phyloP scores from a whole-genome alignment of 30 jellyfish, hydroid and myxozoan species.

The Sanderia malayensis region DNA sequence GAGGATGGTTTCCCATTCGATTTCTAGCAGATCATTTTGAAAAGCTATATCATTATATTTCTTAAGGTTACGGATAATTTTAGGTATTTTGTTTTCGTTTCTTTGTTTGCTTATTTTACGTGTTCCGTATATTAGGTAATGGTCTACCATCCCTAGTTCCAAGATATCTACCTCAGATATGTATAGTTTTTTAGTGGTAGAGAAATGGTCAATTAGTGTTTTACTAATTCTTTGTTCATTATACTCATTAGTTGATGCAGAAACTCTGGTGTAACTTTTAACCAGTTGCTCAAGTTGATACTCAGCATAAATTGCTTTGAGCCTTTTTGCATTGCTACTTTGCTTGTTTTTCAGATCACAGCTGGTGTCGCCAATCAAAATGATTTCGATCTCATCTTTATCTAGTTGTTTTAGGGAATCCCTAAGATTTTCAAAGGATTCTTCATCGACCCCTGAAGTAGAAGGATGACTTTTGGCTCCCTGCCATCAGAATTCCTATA shows the following conservation, averaged over 20 bases:
- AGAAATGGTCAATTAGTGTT: slow-evolving; percentile 42
- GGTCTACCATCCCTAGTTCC: slow-evolving; percentile 36
- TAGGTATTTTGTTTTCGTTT: slow-evolving; percentile 20
- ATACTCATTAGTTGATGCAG: slow-evolving; percentile 19
- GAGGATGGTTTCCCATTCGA: slow-evolving; percentile 35
- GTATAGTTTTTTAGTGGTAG: slow-evolving; percentile 46
- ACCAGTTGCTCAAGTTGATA: slow-evolving; percentile 32
- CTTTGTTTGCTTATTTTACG: slow-evolving; percentile 27
- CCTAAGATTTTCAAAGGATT: too few species aligned
- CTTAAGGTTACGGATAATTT: slow-evolving; percentile 11
- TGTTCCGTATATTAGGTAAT: slow-evolving; percentile 17
- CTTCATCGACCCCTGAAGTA: too few species aligned
- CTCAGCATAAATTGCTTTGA: slow-evolving; percentile 8
- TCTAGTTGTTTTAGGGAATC: slow-evolving; percentile 2
- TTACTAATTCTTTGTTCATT: slow-evolving; percentile 30
- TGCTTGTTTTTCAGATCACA: slow-evolving; percentile 7
- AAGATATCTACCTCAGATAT: slow-evolving; percentile 35
- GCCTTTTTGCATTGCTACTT: slow-evolving; percentile 4
- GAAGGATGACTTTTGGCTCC: too few species aligned
- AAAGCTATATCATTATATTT: slow-evolving; percentile 7
- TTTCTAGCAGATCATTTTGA: slow-evolving; percentile 17
- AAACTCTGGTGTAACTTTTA: slow-evolving; percentile 28
- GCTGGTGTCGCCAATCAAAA: slow-evolving; percentile 18
- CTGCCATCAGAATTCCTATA: too few species aligned
- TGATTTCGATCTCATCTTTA: neutral